phyloP scores from a whole-genome alignment of 2,888 invertebrate genomes.

The Drosophila demipolita region DNA sequence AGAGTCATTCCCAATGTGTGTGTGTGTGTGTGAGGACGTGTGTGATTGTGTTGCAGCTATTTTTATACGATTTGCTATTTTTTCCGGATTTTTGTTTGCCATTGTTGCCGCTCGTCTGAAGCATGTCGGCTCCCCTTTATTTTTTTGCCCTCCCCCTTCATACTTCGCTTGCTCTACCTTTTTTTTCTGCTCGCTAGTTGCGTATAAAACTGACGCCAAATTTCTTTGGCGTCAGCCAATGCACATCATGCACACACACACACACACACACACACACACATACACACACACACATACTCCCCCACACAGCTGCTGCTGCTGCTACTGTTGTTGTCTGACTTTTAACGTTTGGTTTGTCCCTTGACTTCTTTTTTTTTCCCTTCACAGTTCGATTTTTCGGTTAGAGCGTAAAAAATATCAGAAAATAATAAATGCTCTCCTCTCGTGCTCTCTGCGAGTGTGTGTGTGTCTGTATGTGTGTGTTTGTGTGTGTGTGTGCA shows the following conservation, averaged over 20 bases:
- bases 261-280: conserved; percentile 16
- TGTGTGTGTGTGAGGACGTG: neutral
- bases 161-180: conserved; percentile 16
- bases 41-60: conserved; percentile 55
- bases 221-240: conserved; percentile 79
- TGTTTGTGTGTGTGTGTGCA: conserved; percentile 51
- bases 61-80: conserved; percentile 77
- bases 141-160: conserved; percentile 1
- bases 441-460: neutral
- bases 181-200: conserved; percentile 36
- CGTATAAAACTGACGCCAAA: conserved; percentile 78
- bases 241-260: conserved; percentile 41
- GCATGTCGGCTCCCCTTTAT: neutral
- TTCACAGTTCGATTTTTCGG: conserved; percentile 68
- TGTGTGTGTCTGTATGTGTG: conserved; percentile 15
- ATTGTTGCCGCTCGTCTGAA: conserved; percentile 61
- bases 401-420: conserved; percentile 56
- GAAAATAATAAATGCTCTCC: conserved; percentile 66
- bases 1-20: conserved; percentile 4
- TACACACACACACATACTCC: conserved; percentile 25
- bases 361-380: conserved; percentile 40
- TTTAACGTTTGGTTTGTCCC: conserved; percentile 42
- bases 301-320: conserved; percentile 37
- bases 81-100: conserved; percentile 76
- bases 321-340: conserved; percentile 27